Percentiles rank a stretch among this genome's conserved stretches.
phyloP scores from a whole-genome alignment of 2,888 invertebrate genomes.

The Peribatodes rhomboidaria region DNA sequence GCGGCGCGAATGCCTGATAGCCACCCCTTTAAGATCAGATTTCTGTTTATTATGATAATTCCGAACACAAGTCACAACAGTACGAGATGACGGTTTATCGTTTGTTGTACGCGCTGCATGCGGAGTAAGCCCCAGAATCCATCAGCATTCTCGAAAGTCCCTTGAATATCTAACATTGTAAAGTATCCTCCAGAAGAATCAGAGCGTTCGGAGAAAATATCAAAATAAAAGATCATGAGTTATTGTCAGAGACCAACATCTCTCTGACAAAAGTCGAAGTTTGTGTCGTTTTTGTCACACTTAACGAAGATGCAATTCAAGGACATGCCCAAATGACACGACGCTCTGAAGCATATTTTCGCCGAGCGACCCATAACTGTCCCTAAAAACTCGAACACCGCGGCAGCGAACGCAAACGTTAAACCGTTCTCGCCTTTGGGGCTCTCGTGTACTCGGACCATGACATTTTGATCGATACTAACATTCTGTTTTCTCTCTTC shows the following conservation, averaged over 20 bases:
- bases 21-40: conserved; percentile 75
- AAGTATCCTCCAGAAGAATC: conserved; percentile 5
- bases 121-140: conserved; percentile 61
- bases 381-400: conserved; percentile 17
- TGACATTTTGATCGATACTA: conserved; percentile 87
- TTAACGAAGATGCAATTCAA: neutral
- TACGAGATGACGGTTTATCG: conserved; percentile 80
- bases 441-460: conserved; percentile 79
- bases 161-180: conserved; percentile 18
- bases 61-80: conserved; percentile 78
- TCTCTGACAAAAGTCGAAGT: neutral
- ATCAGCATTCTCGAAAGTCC: conserved; percentile 12
- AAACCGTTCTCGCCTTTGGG: conserved; percentile 70
- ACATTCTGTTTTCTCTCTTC: conserved; percentile 91
- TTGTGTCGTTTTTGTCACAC: conserved; percentile 9
- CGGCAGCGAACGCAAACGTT: conserved; percentile 70
- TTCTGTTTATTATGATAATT: conserved; percentile 69
- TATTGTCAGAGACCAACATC: neutral
- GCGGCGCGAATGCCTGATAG: conserved; percentile 87
- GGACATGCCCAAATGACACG: conserved; percentile 1
- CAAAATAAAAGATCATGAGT: conserved; percentile 6
- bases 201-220: conserved; percentile 11
- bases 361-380: conserved; percentile 10
- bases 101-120: conserved; percentile 79
- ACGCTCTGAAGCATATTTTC: conserved; percentile 6